Base-by-base conservation (phyloP, 2,888 invertebrate genomes). In the Anaspis maculata region DNA sequence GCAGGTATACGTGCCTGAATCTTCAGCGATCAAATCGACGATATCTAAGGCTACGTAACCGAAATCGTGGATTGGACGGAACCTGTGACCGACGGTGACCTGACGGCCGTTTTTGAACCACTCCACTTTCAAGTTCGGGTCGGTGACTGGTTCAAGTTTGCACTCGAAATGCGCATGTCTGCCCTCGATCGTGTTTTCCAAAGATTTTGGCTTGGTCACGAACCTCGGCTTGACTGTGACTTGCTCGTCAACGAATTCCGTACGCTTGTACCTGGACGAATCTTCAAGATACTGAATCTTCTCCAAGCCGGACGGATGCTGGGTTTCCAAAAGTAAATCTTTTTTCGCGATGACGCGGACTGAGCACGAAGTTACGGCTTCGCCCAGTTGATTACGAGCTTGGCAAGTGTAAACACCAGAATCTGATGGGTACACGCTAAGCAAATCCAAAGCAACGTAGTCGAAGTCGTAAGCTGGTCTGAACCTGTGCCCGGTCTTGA, bases 1-100 rank as follows among this genome's bases (percentile, higher is more conserved):
- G 59, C 95, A 92, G 3, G 94, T 95, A 64, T 97, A 98, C 13
- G 83, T 76, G 27, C 90, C 95, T 1, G 86, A 82, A 66, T 98
- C 97, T 71, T 97, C 96, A 32, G 94, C 89, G 59, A 95, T 95
- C 33, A 94, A 72, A 61, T 95, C 95, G 46, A 95, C 81, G 43
- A 98, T 90, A 58, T 97, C 97, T 42, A 99, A 72, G 10, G 96
- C 95, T 13, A 97, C 97, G 61, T 95, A 97, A 23, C 97, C 97
- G 66, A 98, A 97, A 66, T 98, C 97, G 62, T 95, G 94, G 60
- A 94, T 91, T 37, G 95, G 94, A 52, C 92, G 79, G 73, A 94
- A 96, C 55, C 95, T 79, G 61, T 94, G 92, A 28, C 94, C 95
- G 59, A 92, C 80, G 11, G 87, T 91, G 31, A 98, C 81, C 14